Percentiles rank a stretch among this genome's conserved stretches.
phyloP scores from a whole-genome alignment of 2,797 vertebrate species.

The Enteromius unitaeniatus region DNA sequence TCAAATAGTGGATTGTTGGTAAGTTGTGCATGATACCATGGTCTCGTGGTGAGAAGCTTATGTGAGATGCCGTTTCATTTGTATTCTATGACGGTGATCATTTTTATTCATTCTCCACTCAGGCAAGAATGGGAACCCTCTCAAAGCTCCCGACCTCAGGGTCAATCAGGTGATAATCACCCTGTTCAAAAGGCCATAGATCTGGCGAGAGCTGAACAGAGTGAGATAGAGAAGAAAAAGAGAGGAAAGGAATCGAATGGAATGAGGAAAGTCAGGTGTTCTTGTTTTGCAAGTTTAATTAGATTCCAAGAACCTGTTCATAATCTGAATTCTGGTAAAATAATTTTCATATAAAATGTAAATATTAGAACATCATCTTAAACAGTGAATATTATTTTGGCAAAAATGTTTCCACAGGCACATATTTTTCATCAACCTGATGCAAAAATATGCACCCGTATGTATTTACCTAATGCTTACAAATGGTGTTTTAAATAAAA shows the following conservation, averaged over 20 bases:
- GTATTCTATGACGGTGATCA: not conserved
- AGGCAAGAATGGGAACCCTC: not conserved
- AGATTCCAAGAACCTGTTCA: too few species aligned
- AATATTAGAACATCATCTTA: not conserved
- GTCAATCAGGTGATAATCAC: slow-evolving; percentile 47
- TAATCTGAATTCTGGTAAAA: not conserved
- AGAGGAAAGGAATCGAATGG: not conserved
- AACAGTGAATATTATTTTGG: not conserved
- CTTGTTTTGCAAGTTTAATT: not conserved
- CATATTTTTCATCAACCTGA: not conserved
- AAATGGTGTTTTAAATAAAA: not conserved
- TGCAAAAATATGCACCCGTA: not conserved
- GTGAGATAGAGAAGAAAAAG: slow-evolving; percentile 5
- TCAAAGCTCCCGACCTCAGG: slow-evolving; percentile 15
- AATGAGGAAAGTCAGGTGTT: not conserved
- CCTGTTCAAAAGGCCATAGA: slow-evolving; percentile 8
- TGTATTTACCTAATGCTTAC: not conserved
- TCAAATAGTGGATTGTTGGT: not conserved
- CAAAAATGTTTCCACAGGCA: not conserved
- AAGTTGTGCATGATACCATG: slow-evolving; percentile 14
- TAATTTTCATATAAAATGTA: not conserved
- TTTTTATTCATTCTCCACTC: slow-evolving; percentile 13
- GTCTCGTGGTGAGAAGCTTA: not conserved
- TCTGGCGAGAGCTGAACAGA: not conserved
- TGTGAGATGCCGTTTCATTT: not conserved